Conservation (phyloP, 2,888 invertebrate genomes). For the Lasius fuliginosus region DNA sequence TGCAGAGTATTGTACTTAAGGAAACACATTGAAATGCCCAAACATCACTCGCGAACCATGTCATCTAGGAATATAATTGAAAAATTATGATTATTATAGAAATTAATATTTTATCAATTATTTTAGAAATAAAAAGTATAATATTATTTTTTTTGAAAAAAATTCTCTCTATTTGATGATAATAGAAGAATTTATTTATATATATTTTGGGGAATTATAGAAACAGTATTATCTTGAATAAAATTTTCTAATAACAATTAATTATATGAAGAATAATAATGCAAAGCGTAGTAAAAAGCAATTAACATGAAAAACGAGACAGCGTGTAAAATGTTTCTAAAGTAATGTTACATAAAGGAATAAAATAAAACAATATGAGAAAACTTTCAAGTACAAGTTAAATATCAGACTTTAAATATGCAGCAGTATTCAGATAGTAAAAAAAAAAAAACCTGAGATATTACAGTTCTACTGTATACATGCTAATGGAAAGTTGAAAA, state of each 20-base stretch:
- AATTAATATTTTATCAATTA: neutral
- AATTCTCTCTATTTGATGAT: neutral
- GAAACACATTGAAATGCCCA: neutral
- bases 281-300: neutral
- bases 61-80: conserved; percentile 24
- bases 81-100: neutral
- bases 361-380: neutral
- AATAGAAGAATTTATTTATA: neutral
- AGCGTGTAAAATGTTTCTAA: neutral
- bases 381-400: conserved; percentile 1
- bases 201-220: neutral
- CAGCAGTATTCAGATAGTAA: neutral
- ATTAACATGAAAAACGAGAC: neutral
- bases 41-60: conserved; percentile 32
- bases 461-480: neutral
- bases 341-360: neutral
- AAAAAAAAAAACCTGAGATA: conserved; percentile 1
- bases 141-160: neutral
- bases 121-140: neutral
- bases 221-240: neutral
- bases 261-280: neutral
- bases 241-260: neutral
- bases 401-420: neutral
- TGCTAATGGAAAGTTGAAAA: neutral
- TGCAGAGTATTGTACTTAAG: conserved; percentile 20